Base-by-base conservation (phyloP, 2,888 invertebrate genomes). In the Boloria euphrosyne region DNA sequence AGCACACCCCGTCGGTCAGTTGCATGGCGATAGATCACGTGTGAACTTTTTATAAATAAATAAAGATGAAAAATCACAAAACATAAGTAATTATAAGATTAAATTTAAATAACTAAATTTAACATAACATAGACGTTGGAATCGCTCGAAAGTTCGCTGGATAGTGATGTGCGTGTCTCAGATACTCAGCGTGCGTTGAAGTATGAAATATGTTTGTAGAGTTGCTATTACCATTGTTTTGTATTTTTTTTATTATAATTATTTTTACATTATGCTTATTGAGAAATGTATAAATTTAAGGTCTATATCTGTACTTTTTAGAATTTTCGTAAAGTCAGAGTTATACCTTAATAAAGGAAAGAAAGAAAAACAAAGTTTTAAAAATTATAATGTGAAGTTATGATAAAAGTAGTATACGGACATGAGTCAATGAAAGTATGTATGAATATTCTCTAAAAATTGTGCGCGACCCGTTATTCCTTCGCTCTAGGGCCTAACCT, bases 81-180 rank as follows among this genome's bases (percentile, higher is more conserved):
- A 63, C 53, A 62, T 52, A 31, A 51, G 31, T 43, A 38, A 22
- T 27, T 51, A 16, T 18, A 43, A 49, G 13, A 61, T 64, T 69
- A 52, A 52, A 59, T 53, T 51, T 61, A 55, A 60, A 61, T 43
- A 55, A 44, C 44, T 31, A 54, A 78, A 78, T 78, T 66, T 55
- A 64, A 55, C n/a, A 49, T 57, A 66, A 46, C 22, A 53, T 69
- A 69, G 63, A 79, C 85, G 84, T 84, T 76, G 74, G 77, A 31
- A 59, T 68, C 27, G 73, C 77, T 83, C 77, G 88, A 86, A 85
- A 87, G 86, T 81, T 74, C 62, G 71, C 59, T 67, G 73, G 71
- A 71, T 76, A 81, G 80, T 86, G 84, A 75, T 70, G 65, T 70
- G 79, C 80, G 84, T 69, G 77, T 44, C 59, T 58, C 64, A 72